Evolutionary conservation across 2,797 vertebrate species (phyloP).

Genomic region (Tolypeutes matacus): DNA sequence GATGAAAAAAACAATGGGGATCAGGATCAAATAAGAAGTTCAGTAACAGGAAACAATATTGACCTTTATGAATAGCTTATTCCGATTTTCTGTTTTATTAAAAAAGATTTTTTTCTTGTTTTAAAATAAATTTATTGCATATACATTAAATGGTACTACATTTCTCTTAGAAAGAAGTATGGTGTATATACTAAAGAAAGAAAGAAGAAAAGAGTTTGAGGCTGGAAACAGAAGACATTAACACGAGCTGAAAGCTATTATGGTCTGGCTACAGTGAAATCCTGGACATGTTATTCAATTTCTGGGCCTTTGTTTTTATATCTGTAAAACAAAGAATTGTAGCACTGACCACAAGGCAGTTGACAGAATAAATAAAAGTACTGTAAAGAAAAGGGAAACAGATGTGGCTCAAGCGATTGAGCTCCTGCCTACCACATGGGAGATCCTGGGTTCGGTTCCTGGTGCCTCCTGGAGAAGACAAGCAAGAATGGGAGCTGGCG

Average conservation of each 20-base stretch:
- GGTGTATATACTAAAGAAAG: background rate
- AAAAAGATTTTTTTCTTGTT: background rate
- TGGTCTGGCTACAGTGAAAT: background rate
- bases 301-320: slow-evolving; percentile 28
- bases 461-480: too few relatives aligned
- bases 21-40: background rate
- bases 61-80: background rate
- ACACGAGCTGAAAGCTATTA: background rate
- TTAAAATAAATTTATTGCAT: background rate
- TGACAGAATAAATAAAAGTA: slow-evolving; percentile 10
- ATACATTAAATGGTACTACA: background rate
- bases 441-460: too few relatives aligned
- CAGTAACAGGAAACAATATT: background rate
- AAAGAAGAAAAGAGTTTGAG: slow-evolving; percentile 31
- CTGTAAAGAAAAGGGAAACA: background rate
- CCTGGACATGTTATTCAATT: background rate
- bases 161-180: background rate
- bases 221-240: background rate
- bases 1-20: background rate
- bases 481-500: too few relatives aligned
- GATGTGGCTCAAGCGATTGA: too few relatives aligned
- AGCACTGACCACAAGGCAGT: background rate
- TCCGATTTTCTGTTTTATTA: background rate
- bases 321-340: background rate
- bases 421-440: too few relatives aligned